phyloP scores from a whole-genome alignment of 2,113 vertebrate genomes.

The Plectropomus leopardus region DNA sequence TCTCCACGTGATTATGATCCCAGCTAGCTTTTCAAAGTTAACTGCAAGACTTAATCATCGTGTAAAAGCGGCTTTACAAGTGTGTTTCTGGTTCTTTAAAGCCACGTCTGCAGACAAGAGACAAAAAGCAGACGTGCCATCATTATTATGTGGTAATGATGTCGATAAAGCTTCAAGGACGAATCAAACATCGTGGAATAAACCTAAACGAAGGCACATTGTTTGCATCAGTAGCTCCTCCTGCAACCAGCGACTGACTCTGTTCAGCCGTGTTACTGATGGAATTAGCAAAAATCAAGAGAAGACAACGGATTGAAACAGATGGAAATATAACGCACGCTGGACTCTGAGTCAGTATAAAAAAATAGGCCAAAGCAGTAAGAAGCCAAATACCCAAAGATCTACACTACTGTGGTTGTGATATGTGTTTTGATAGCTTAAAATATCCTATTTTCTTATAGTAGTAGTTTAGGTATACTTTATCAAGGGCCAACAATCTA shows the following conservation, averaged over 20 bases:
- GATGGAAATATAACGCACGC: not conserved
- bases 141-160: conserved; percentile 5
- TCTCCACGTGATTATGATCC: not conserved
- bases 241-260: conserved; percentile 15
- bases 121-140: conserved; percentile 3
- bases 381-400: not conserved
- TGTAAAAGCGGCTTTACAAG: not conserved
- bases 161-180: conserved; percentile 41
- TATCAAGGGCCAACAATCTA: not conserved
- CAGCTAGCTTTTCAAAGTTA: not conserved
- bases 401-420: not conserved
- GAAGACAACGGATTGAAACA: not conserved
- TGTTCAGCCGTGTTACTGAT: conserved; percentile 10
- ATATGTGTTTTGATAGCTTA: no score
- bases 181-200: conserved; percentile 19
- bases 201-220: conserved; percentile 21
- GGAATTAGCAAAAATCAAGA: not conserved
- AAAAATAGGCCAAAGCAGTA: not conserved
- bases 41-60: not conserved
- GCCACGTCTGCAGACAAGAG: not conserved
- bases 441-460: no score
- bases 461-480: no score
- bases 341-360: not conserved
- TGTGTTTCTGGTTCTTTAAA: not conserved
- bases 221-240: conserved; percentile 15